Percentiles rank a stretch among this genome's conserved stretches.
These are phyloP conservation scores for Neosilurus hyrtlii DNA, from an alignment of 2,797 vertebrate species.

Conservation along the genomic window DNA sequence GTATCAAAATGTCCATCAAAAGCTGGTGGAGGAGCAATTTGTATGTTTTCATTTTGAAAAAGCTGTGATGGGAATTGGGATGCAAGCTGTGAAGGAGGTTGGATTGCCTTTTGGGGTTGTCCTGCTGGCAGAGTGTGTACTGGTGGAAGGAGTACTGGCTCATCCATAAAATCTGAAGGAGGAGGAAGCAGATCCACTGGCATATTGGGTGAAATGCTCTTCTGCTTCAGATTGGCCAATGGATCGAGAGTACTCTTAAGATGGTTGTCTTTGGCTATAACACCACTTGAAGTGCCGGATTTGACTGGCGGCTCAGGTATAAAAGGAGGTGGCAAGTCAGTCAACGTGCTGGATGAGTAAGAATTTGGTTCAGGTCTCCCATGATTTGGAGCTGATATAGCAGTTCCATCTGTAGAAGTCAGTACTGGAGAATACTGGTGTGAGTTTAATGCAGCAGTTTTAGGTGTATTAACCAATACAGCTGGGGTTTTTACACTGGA, in stretches of 20 bases:
- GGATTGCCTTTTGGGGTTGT: background rate
- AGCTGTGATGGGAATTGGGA: conserved; percentile 1
- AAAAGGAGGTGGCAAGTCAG: conserved; percentile 49
- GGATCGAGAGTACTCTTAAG: conserved; percentile 24
- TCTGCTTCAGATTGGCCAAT: background rate
- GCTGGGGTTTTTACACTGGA: conserved; percentile 8
- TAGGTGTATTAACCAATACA: conserved; percentile 3
- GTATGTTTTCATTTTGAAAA: background rate
- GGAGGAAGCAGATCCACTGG: conserved; percentile 69
- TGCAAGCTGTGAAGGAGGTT: background rate
- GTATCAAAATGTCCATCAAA: conserved; percentile 11
- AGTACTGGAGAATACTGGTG: conserved; percentile 4
- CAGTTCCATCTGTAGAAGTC: background rate
- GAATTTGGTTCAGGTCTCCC: background rate
- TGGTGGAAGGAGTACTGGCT: conserved; percentile 35
- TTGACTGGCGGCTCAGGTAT: conserved; percentile 47
- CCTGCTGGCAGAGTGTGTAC: background rate
- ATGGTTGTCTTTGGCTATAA: conserved; percentile 26
- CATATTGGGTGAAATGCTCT: conserved; percentile 33
- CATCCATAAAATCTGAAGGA: conserved; percentile 77
- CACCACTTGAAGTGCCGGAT: background rate
- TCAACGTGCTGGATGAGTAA: background rate
- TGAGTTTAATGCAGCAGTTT: conserved; percentile 28
- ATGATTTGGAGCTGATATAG: background rate
- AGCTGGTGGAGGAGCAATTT: conserved; percentile 8